Conservation (phyloP, 2,888 invertebrate genomes). For the Philereme transversata region DNA sequence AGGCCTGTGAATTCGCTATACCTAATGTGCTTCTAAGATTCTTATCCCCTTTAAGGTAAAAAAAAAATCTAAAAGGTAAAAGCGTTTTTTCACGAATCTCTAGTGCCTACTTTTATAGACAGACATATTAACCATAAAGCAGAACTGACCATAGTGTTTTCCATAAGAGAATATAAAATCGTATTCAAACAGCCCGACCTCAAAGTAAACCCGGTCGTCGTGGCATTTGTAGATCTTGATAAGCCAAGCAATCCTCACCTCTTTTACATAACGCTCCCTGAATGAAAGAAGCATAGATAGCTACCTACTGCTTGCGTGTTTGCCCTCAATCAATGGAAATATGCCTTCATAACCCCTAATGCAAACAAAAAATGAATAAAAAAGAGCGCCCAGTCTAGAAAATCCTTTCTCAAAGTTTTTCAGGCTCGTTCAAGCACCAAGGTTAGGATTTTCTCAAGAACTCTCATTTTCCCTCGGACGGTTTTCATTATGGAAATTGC, state of each 20-base stretch:
- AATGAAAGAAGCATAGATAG: conserved; percentile 16
- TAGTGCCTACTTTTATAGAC: too few species aligned
- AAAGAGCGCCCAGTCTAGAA: conserved; percentile 13
- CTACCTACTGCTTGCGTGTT: conserved; percentile 15
- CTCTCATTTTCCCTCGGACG: conserved; percentile 38
- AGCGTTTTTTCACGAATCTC: too few species aligned
- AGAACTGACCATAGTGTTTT: not conserved
- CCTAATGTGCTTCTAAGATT: too few species aligned
- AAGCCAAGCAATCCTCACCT: conserved; percentile 18
- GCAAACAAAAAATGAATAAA: conserved; percentile 26
- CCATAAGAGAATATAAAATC: conserved; percentile 4
- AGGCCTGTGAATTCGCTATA: too few species aligned
- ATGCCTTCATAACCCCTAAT: conserved; percentile 9
- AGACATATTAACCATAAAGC: too few species aligned
- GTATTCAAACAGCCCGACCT: conserved; percentile 7
- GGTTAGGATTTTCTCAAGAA: conserved; percentile 32
- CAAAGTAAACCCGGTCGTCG: conserved; percentile 12
- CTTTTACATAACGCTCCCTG: conserved; percentile 7
- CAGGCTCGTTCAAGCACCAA: conserved; percentile 31
- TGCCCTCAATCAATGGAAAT: conserved; percentile 23
- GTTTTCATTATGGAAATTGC: conserved; percentile 37
- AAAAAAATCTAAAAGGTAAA: too few species aligned
- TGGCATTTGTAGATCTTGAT: conserved; percentile 17
- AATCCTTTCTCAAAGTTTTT: conserved; percentile 22
- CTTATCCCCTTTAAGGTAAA: too few species aligned